Conservation (phyloP, 2,888 invertebrate species). For the Spatulosminthurus flaviceps region DNA sequence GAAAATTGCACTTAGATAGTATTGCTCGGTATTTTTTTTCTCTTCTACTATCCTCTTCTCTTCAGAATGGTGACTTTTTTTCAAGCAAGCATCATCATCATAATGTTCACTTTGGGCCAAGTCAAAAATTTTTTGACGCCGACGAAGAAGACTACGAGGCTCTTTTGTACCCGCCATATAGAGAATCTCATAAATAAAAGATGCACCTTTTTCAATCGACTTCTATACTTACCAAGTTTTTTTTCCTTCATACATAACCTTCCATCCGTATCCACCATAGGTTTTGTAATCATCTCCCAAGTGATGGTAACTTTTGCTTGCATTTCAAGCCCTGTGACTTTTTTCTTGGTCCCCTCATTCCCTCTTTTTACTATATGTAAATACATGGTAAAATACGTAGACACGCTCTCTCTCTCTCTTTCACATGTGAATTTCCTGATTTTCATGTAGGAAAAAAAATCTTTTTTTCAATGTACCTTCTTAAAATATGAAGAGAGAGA, state of each 20-base stretch:
- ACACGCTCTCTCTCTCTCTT: too few species aligned
- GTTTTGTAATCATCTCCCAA: too few species aligned
- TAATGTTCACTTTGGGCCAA: conserved; percentile 45
- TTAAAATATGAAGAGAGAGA: neutral
- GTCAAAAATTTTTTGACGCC: conserved; percentile 38
- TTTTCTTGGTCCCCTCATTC: neutral
- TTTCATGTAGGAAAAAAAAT: too few species aligned
- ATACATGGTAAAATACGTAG: too few species aligned
- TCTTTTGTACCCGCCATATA: conserved; percentile 42
- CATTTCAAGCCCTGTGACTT: too few species aligned
- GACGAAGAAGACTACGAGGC: conserved; percentile 37
- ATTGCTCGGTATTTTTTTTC: neutral
- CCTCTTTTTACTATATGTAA: too few species aligned
- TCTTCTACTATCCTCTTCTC: too few species aligned
- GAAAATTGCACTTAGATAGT: conserved; percentile 18
- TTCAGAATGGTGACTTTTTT: conserved; percentile 39
- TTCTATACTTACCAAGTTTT: neutral
- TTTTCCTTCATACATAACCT: neutral
- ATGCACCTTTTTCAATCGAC: conserved; percentile 36
- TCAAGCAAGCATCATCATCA: conserved; percentile 41
- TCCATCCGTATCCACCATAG: neutral
- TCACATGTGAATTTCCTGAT: too few species aligned
- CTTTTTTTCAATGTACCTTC: conserved; percentile 37
- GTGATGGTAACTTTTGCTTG: too few species aligned
- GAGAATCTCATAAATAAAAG: conserved; percentile 45